Evolutionary conservation across 2,113 vertebrate species (phyloP).

Genomic region (Brachionichthys hirsutus): DNA sequence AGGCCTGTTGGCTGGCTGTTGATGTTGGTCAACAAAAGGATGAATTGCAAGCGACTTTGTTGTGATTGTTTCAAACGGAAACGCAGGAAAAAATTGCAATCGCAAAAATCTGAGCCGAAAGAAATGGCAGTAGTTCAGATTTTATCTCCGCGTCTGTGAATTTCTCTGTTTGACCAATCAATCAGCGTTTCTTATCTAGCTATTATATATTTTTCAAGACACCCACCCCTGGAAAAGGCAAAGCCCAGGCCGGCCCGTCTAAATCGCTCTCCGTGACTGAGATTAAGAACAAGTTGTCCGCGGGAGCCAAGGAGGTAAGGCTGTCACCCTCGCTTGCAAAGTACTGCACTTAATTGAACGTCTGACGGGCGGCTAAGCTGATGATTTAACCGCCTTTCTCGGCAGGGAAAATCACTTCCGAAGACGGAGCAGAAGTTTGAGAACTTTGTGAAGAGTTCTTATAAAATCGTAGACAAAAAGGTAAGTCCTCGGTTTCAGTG

Average conservation of each 20-base stretch:
- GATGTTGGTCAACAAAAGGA: conserved; percentile 33
- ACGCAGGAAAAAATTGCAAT: not conserved
- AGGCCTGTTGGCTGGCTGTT: conserved; percentile 23
- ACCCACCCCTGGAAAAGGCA: conserved; percentile 68
- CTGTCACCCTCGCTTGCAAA: conserved; percentile 33
- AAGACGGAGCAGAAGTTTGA: conserved; percentile 82
- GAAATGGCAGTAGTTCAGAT: conserved; percentile 16
- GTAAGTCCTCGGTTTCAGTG: conserved; percentile 69
- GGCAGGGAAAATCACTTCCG: conserved; percentile 74
- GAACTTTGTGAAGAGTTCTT: conserved; percentile 73
- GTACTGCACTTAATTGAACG: conserved; percentile 24
- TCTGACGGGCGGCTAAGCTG: conserved; percentile 4
- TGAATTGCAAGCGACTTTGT: conserved; percentile 2
- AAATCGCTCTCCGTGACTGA: conserved; percentile 68
- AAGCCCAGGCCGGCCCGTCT: conserved; percentile 65
- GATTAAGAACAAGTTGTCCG: conserved; percentile 75
- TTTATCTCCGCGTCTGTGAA: conserved; percentile 28
- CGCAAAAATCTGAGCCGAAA: not conserved
- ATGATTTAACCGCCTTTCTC: conserved; percentile 36
- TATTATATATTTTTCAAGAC: conserved; percentile 56
- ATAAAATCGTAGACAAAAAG: conserved; percentile 75
- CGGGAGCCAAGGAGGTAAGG: conserved; percentile 73
- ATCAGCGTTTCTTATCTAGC: conserved; percentile 36
- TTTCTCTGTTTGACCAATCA: conserved; percentile 29
- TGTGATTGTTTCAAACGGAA: not conserved